Conservation (phyloP, 1,140 invertebrate genomes). For the Acyrthosiphon pisum region DNA sequence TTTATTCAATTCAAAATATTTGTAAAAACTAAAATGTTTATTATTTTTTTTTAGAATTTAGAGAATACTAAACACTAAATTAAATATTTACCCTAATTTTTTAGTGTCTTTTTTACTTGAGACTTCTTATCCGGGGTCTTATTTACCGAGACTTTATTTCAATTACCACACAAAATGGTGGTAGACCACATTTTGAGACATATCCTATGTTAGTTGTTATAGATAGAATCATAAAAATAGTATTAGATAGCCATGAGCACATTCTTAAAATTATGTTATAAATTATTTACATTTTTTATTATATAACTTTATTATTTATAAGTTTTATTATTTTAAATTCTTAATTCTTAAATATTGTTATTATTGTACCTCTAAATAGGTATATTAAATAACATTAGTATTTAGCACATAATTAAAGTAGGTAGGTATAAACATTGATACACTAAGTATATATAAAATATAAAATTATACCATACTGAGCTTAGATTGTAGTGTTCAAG, state of each 20-base stretch:
- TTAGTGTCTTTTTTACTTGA: too few species aligned
- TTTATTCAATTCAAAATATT: neutral
- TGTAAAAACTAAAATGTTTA: neutral
- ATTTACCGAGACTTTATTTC: neutral
- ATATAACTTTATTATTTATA: neutral
- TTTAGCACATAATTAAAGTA: neutral
- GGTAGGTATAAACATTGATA: neutral
- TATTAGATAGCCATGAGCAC: neutral
- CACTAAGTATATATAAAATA: neutral
- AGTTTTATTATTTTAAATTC: neutral
- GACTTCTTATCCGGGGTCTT: neutral
- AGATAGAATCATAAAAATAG: neutral
- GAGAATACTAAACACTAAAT: too few species aligned
- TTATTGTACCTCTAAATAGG: neutral
- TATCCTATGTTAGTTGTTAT: neutral
- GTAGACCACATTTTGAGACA: neutral
- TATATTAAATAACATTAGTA: neutral
- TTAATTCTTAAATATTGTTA: slow-evolving; percentile 1
- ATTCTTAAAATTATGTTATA: slow-evolving; percentile 5
- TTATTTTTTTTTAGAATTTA: neutral
- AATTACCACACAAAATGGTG: neutral
- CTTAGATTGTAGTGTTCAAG: neutral
- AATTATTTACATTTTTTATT: neutral
- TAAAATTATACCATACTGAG: neutral
- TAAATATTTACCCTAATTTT: too few species aligned